phyloP scores from a whole-genome alignment of 1,140 invertebrate species.

The Bactericera cockerelli region DNA sequence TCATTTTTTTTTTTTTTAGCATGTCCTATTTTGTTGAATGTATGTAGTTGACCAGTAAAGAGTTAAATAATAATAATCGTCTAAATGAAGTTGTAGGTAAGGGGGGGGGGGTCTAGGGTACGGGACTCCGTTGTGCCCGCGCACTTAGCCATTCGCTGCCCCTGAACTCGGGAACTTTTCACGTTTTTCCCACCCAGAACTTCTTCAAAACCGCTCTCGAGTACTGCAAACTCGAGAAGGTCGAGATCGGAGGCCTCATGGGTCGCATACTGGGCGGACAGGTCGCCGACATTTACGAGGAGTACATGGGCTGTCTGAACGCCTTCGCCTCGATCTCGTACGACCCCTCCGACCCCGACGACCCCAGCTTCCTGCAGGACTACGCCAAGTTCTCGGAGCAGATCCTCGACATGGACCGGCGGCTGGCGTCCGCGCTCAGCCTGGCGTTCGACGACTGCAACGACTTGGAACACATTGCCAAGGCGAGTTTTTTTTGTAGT shows the following conservation, averaged over 20 bases:
- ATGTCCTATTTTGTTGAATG: too few relatives aligned
- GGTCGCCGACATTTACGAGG: slow-evolving; percentile 42
- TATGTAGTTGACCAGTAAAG: too few relatives aligned
- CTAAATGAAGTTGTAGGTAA: too few relatives aligned
- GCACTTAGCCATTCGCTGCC: too few relatives aligned
- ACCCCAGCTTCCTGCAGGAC: slow-evolving; percentile 44
- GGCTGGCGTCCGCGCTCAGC: slow-evolving; percentile 55
- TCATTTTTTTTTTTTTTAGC: too few relatives aligned
- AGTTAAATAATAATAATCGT: too few relatives aligned
- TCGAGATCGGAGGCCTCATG: slow-evolving; percentile 65
- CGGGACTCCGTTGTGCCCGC: too few relatives aligned
- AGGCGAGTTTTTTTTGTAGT: too few relatives aligned
- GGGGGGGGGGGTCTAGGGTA: too few relatives aligned
- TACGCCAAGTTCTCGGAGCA: slow-evolving; percentile 38
- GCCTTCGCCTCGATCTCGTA: slow-evolving; percentile 50
- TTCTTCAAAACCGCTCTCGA: slow-evolving; percentile 58
- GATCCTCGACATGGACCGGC: slow-evolving; percentile 51
- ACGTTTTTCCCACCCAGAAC: too few relatives aligned
- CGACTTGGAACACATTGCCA: slow-evolving; percentile 45
- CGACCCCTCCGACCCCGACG: slow-evolving; percentile 50
- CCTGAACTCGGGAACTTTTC: too few relatives aligned
- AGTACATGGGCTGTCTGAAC: slow-evolving; percentile 52
- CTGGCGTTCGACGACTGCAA: slow-evolving; percentile 61
- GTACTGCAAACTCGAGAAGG: slow-evolving; percentile 72
- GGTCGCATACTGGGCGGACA: slow-evolving; percentile 43